Base-by-base conservation (phyloP, 2,113 vertebrate genomes). In the Tragelaphus strepsiceros region DNA sequence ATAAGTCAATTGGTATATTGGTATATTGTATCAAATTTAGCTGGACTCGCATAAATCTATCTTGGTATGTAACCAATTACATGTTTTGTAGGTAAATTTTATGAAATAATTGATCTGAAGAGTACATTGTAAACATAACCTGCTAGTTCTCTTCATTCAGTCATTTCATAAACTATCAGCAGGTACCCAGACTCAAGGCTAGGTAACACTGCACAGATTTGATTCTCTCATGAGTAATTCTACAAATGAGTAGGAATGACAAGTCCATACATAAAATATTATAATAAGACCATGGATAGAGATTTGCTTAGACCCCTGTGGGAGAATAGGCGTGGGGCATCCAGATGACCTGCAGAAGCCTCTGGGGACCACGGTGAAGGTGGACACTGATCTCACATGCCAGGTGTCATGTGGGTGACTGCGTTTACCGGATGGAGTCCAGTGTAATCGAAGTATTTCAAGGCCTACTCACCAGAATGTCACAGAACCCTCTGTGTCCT, bases 1-100 rank as follows among this genome's bases (percentile, higher is more conserved):
- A 1, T 59, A 59, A 43, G 24, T 39, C 8, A 84, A 9, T n/a
- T 43, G 43, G 43, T 43, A 43, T 6, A 43, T 43, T 43, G 43
- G 43, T 43, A 43, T 43, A 43, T 43, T 82, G 13, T 86, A n/a
- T 87, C 22, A 64, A 90, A 74, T 88, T 81, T 96, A 67, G 87
- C 14, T 53, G 9, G 32, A 92, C 14, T 92, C 8, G 14, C 74
- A 54, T 22, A 78, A 81, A 30, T 92, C 26, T 46, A 2, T 62
- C 30, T 77, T 67, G 51, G 24, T 59, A 49, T 61, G 35, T 67
- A 87, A 82, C 39, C 78, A 58, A 39, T 35, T 49, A 62, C 14
- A 32, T 1, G 17, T 80, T 64, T 80, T 19, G 4, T 53, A 10
- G 82, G 17, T 77, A 53, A n/a, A 17, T 74, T 78, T 83, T 90